Evolutionary conservation across 2,888 invertebrate genomes (phyloP), one percentile per base, ranked within the genome.

Genomic region (Phasia obesa): DNA sequence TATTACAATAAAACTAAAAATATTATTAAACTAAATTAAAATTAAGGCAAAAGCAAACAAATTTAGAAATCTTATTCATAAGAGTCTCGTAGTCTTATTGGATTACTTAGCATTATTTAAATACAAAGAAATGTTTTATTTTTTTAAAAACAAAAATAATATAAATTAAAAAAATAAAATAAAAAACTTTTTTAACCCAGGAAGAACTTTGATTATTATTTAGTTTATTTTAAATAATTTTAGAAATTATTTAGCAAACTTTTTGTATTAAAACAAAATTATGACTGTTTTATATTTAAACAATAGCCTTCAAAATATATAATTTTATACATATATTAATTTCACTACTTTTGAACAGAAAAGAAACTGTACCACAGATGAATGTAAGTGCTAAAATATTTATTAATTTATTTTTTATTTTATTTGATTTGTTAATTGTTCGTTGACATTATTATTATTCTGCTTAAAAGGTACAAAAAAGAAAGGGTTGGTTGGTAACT

Each of bases 81-180:
- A 47, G 85, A 87, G 87, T 87, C 87, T 87, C 86, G 85, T 86
- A 86, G 86, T 87, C 87, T 87, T 87, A 80, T 86, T 78, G 77
- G 81, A 86, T 81, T 73, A 60, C 21, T 55, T 57, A 71, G 23
- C 49, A 60, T 65, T 65, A 74, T 49, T 57, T 13, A 21, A 71
- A 60, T 25, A 38, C 60, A 42, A 74, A 51, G 7, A 51, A 47
- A 27, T n/a, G n/a, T n/a, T n/a, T n/a, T n/a, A n/a, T n/a, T n/a
- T n/a, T n/a, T n/a, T n/a, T n/a, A 55, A 49, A 60, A 47, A 53
- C 35, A 44, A 51, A 42, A 65, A 19, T 60, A 53, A 64, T 42
- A 69, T 59, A n/a, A 78, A 49, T 59, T 49, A 38, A 76, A 74
- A 21, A 67, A 62, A 47, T 35, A 51, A n/a, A 49, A 44, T 57